Percentiles rank a stretch among this genome's conserved stretches.
Conservation (phyloP, 1,140 invertebrate species). For the Drosophila lini region DNA sequence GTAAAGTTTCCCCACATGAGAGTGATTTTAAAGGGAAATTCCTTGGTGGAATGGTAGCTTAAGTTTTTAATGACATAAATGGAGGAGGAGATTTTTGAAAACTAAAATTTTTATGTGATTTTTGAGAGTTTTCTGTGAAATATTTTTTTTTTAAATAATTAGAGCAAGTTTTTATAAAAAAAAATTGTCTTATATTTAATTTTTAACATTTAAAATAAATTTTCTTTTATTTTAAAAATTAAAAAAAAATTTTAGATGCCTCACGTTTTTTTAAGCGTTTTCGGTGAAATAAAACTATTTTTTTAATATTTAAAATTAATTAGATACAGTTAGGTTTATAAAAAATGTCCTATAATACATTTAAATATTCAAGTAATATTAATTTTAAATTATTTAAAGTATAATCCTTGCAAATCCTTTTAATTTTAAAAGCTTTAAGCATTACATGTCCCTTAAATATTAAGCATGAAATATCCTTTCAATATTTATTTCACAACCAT, state of each 20-base stretch:
- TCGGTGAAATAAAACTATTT: not conserved
- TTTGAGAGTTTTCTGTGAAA: not conserved
- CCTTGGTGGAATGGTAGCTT: not conserved
- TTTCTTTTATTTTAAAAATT: too few relatives aligned
- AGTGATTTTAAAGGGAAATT: conserved; percentile 5
- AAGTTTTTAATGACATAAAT: not conserved
- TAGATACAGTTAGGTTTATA: too few relatives aligned
- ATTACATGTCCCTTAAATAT: not conserved
- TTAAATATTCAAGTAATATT: not conserved
- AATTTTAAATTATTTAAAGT: not conserved
- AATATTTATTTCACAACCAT: not conserved
- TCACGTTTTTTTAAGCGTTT: too few relatives aligned
- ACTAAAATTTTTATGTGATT: too few relatives aligned
- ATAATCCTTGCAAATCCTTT: not conserved
- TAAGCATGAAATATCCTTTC: not conserved
- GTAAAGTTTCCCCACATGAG: conserved; percentile 14
- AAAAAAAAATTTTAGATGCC: too few relatives aligned
- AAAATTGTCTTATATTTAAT: too few relatives aligned
- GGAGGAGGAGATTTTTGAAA: not conserved
- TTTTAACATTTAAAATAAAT: too few relatives aligned
- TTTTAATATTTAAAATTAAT: not conserved
- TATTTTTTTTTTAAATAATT: too few relatives aligned
- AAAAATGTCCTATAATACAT: not conserved
- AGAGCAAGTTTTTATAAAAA: too few relatives aligned
- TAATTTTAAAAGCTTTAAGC: not conserved